Evolutionary conservation across 2,888 invertebrate species (phyloP), one percentile per base, ranked within the genome.

Genomic region (Choreutis nemorana): DNA sequence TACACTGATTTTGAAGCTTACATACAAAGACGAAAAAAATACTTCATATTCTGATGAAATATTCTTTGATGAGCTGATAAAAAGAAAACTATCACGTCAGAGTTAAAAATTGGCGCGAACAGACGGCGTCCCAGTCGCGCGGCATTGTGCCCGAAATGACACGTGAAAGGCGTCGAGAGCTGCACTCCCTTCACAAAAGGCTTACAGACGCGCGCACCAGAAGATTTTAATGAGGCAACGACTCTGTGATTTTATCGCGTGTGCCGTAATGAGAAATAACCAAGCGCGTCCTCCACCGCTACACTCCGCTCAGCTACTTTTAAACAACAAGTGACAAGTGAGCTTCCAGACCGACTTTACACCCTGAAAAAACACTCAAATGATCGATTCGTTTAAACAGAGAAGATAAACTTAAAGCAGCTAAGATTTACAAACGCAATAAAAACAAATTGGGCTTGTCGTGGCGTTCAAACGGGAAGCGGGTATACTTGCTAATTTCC

Each of bases 221-320:
- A 78, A 78, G 72, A 77, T 78, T 78, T 78, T 78, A 78, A 78
- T 78, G 78, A 78, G 77, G 77, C 73, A 72, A 75, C 77, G 68
- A 75, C 66, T 72, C 71, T 73, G 71, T 71, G 75, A 77, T 77
- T 78, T 75, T 73, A 75, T 78, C 72, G 73, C 68, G 64, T 71
- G 60, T 68, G 67, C 68, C 51, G 55, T 75, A 75, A 77, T 77
- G 75, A 78, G 71, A 75, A 77, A 75, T 77, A 77, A 78, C 75
- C 73, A 68, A 70, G 72, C 73, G 66, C 72, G 64, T 73, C 68
- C 70, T 66, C 68, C 75, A 72, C 73, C 66, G 66, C 62, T 65
- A 61, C 58, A 56, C 58, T 62, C 57, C 44, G 53, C 52, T 44
- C 44, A 45, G 52, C 46, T 52, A 50, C 55, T 48, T 53, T 59